Percentiles rank a stretch among this genome's conserved stretches.
These are phyloP conservation scores for Habroteleia sp. DNA, from an alignment of 2,888 invertebrate species.

Conservation along the genomic window DNA sequence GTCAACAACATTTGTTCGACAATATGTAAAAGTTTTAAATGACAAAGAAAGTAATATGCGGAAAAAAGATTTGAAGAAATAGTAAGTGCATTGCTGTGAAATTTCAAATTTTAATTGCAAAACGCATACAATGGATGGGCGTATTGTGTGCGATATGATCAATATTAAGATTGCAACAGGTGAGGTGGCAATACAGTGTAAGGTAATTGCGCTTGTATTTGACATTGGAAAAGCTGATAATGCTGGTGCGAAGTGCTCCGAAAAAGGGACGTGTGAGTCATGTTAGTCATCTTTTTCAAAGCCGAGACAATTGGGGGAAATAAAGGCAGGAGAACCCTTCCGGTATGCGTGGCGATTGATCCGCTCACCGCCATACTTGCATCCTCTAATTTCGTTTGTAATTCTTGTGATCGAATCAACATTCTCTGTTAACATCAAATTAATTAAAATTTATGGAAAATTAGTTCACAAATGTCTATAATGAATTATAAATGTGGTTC, in stretches of 20 bases:
- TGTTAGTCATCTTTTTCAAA: constrained; percentile 60
- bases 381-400: constrained; percentile 10
- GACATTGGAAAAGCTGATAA: constrained; percentile 47
- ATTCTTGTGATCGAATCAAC: constrained; percentile 11
- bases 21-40: too few relatives aligned
- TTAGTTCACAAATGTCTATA: too few relatives aligned
- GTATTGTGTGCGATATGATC: constrained; percentile 39
- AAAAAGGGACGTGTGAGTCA: constrained; percentile 1
- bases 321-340: constrained; percentile 49
- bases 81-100: too few relatives aligned
- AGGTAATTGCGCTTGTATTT: constrained; percentile 52
- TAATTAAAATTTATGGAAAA: background rate
- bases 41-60: too few relatives aligned
- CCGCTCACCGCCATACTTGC: constrained; percentile 9
- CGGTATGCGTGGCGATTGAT: constrained; percentile 39
- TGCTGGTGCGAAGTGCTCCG: constrained; percentile 15
- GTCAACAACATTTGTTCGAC: too few relatives aligned
- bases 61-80: too few relatives aligned
- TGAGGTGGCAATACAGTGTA: constrained; percentile 66
- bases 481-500: too few relatives aligned
- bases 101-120: too few relatives aligned
- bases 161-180: constrained; percentile 68
- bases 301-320: constrained; percentile 63
- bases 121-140: constrained; percentile 15
- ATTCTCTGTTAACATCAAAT: constrained; percentile 3